These are phyloP conservation scores for Hepsetus odoe DNA, from an alignment of 2,113 vertebrate genomes.

Conservation along the genomic window DNA sequence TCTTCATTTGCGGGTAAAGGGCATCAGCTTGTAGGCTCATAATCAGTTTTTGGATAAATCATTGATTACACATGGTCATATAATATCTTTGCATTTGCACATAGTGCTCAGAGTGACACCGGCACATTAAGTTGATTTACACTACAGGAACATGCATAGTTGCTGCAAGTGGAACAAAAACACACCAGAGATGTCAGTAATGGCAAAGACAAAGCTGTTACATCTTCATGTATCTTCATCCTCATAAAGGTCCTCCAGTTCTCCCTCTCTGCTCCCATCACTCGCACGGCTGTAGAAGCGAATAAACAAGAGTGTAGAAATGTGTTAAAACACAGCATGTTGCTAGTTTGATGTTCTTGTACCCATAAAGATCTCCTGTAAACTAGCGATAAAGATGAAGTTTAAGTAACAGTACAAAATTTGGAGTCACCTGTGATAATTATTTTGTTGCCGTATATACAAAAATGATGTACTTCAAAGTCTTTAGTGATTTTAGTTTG, in stretches of 20 bases:
- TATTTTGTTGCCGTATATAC: no score
- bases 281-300: slow-evolving; percentile 61
- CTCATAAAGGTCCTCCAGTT: slow-evolving; percentile 76
- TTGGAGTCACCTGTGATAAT: no score
- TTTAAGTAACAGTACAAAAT: no score
- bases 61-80: not conserved
- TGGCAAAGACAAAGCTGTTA: not conserved
- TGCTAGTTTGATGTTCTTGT: no score
- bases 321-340: not conserved
- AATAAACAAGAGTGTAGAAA: not conserved
- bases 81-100: not conserved
- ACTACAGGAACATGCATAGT: not conserved
- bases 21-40: not conserved
- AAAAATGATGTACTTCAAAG: no score
- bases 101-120: no score
- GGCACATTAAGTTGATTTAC: not conserved
- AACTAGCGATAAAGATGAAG: no score
- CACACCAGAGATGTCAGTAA: not conserved
- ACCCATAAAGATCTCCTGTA: no score
- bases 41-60: not conserved
- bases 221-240: slow-evolving; percentile 64
- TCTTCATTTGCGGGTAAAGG: not conserved
- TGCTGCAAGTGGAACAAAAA: not conserved
- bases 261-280: slow-evolving; percentile 73
- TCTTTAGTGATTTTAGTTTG: no score